phyloP scores from a whole-genome alignment of 2,113 vertebrate species.

The Upupa epops region DNA sequence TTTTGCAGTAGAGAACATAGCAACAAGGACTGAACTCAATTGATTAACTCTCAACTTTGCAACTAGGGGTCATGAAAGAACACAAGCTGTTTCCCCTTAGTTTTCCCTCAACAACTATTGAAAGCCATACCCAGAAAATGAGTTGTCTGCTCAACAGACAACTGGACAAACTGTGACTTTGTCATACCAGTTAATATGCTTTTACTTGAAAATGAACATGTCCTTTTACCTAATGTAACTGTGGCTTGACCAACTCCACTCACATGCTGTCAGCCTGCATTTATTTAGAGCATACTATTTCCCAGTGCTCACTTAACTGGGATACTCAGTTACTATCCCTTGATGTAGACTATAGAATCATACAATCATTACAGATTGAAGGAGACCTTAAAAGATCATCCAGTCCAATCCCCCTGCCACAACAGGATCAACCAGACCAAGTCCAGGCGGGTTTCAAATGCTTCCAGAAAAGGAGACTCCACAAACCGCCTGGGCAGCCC shows the following conservation, averaged over 20 bases:
- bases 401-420: no score
- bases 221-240: background rate
- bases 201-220: background rate
- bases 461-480: no score
- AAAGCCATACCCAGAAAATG: background rate
- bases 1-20: background rate
- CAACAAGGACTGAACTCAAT: background rate
- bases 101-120: background rate
- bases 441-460: no score
- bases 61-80: background rate
- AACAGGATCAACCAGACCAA: no score
- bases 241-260: rapidly evolving
- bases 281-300: background rate
- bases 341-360: no score
- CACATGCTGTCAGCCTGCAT: background rate
- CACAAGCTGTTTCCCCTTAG: background rate
- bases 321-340: background rate
- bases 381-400: no score
- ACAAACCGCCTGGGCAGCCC: no score
- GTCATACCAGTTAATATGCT: background rate
- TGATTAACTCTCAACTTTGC: background rate
- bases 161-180: background rate
- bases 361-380: no score
- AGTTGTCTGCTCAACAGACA: background rate
- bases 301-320: background rate